A percentile compares a stretch with the other conserved stretches of the same genome.
These are phyloP conservation scores for Atrina japonica DNA, from an alignment of 2,888 invertebrate species.

Conservation along the genomic window DNA sequence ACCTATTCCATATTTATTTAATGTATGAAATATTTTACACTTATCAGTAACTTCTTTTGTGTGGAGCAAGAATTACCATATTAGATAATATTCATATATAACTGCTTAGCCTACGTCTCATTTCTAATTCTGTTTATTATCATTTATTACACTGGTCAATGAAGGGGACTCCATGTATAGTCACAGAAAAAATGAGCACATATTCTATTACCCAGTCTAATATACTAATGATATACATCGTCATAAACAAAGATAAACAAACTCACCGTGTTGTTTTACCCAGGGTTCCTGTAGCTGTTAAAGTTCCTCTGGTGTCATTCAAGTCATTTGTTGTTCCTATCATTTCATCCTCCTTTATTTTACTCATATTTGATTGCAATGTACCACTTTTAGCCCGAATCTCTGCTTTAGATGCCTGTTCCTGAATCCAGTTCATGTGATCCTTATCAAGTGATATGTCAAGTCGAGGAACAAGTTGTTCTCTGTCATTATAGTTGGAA, in stretches of 20 bases:
- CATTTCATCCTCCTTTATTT: slow-evolving; percentile 48
- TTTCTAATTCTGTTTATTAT: no score
- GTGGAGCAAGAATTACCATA: no score
- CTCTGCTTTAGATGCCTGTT: slow-evolving; percentile 72
- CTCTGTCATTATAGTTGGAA: slow-evolving; percentile 46
- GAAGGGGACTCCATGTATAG: no score
- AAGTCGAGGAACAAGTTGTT: slow-evolving; percentile 72
- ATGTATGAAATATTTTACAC: no score
- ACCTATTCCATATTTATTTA: no score
- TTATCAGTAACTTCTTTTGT: no score
- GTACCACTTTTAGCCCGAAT: slow-evolving; percentile 55
- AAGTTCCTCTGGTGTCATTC: slow-evolving; percentile 57
- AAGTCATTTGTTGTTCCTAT: slow-evolving; percentile 53
- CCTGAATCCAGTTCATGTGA: slow-evolving; percentile 77
- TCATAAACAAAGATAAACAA: not conserved
- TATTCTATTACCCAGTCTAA: not conserved
- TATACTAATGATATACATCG: not conserved
- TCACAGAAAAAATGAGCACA: not conserved
- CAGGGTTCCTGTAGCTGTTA: slow-evolving; percentile 52
- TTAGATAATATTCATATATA: no score
- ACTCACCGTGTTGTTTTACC: slow-evolving; percentile 51
- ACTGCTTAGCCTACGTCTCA: no score
- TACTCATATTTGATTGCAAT: slow-evolving; percentile 50
- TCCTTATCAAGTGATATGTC: slow-evolving; percentile 79
- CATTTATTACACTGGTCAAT: no score